Base-by-base conservation (phyloP, 2,797 vertebrate species). In the Allenopithecus nigroviridis region DNA sequence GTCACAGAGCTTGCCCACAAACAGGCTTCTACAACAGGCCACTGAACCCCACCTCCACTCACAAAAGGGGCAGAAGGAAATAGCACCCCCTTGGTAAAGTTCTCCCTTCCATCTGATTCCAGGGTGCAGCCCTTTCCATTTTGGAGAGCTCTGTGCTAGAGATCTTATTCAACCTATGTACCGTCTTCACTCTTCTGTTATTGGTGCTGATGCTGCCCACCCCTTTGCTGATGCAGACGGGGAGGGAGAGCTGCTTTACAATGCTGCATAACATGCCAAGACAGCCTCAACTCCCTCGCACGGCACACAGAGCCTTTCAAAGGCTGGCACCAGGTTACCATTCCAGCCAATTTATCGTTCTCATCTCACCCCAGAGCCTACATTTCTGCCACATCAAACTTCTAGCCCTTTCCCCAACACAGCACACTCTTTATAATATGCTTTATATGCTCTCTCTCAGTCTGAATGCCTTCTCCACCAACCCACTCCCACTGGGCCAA, bases 261-360 rank as follows among this genome's bases (percentile, higher is more conserved):
- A 43, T 2, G 24, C 36, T 0, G 5, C 14, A 1, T 0, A 2
- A n/a, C 12, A 1, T 8, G 4, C 39, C 33, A 14, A 2, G 10
- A 14, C 22, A 43, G 61, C 48, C 48, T 41, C 12, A 0, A 4
- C 53, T 36, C 22, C 36, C 39, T 19, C 2, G 5, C 50, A 9
- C 0, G n/a, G 41, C 61, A 41, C 89, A 24, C 41, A 68, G 11
- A 13, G 50, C 36, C 43, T 8, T 17, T 36, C 68, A 30, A 68
- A 48, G 39, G 17, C n/a, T 59, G 48, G 95, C 57, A 78, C 39
- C 68, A 28, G 36, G 48, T 39, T 41, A 21, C 55, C 17, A 46
- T 78, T 30, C 70, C 7, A 22, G 55, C 7, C 48, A 28, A 14
- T 28, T 88, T 9, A 41, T 17, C 33, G 2, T 30, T 57, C 39